These are phyloP conservation scores for Helogale parvula DNA, from an alignment of 2,113 vertebrate species.

Conservation along the genomic window DNA sequence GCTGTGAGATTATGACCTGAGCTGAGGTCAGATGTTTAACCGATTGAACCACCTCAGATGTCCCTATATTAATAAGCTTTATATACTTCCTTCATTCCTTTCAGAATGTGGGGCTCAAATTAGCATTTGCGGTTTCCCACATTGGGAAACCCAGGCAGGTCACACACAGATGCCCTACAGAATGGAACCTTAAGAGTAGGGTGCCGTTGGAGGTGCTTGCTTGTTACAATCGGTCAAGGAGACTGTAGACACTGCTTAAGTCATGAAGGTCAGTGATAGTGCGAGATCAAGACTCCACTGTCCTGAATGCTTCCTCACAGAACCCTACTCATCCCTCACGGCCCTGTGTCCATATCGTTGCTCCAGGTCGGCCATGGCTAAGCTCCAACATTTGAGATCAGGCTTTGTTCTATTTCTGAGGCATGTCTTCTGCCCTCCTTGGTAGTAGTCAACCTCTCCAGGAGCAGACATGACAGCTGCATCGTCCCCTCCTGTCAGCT, in stretches of 20 bases:
- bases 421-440: neutral
- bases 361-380: fast-evolving
- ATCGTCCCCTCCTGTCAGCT: neutral
- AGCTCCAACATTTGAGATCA: neutral
- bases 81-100: neutral
- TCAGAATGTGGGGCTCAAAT: neutral
- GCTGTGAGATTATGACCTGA: too few relatives aligned
- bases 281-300: neutral
- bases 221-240: neutral
- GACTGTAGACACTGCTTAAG: fast-evolving
- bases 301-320: neutral
- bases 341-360: fast-evolving
- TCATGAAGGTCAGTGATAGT: fast-evolving
- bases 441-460: fast-evolving
- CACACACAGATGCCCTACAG: neutral
- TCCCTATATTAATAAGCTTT: neutral
- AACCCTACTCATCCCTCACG: neutral
- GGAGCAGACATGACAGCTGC: neutral
- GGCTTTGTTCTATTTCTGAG: neutral
- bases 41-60: too few relatives aligned
- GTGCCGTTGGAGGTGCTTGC: fast-evolving
- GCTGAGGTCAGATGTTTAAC: too few relatives aligned
- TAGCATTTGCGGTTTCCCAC: neutral
- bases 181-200: fast-evolving
- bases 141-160: neutral